A percentile compares a stretch with the other conserved stretches of the same genome.
Conservation (phyloP, 2,113 vertebrate species). For the Leptodactylus fuscus region DNA sequence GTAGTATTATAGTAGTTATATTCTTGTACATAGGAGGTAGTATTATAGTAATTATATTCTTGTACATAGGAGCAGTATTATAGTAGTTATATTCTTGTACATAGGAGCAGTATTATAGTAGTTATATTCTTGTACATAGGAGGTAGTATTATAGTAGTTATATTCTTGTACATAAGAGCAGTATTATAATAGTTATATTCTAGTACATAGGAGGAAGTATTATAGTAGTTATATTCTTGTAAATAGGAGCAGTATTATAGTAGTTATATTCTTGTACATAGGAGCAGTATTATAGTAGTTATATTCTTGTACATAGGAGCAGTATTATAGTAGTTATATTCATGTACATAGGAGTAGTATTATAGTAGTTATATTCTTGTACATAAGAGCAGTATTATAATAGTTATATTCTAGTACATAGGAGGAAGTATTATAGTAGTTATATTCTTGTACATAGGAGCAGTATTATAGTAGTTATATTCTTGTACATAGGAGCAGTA, state of each 20-base stretch:
- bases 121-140: background rate
- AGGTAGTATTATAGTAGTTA: background rate
- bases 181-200: conserved; percentile 5
- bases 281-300: background rate
- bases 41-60: background rate
- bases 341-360: background rate
- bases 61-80: background rate
- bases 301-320: background rate
- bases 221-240: background rate
- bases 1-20: conserved; percentile 21
- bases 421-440: conserved; percentile 1
- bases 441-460: conserved; percentile 9
- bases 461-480: conserved; percentile 15
- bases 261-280: conserved; percentile 6
- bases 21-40: background rate
- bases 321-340: conserved; percentile 15
- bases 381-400: conserved; percentile 1
- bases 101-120: conserved; percentile 7
- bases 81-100: conserved; percentile 6
- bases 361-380: conserved; percentile 12
- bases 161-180: background rate
- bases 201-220: background rate
- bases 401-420: conserved; percentile 10
- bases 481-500: background rate
- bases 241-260: conserved; percentile 1